Percentiles rank a stretch among this genome's conserved stretches.
Conservation (phyloP, 2,797 vertebrate species). For the Hypotaenidia philippensis region DNA sequence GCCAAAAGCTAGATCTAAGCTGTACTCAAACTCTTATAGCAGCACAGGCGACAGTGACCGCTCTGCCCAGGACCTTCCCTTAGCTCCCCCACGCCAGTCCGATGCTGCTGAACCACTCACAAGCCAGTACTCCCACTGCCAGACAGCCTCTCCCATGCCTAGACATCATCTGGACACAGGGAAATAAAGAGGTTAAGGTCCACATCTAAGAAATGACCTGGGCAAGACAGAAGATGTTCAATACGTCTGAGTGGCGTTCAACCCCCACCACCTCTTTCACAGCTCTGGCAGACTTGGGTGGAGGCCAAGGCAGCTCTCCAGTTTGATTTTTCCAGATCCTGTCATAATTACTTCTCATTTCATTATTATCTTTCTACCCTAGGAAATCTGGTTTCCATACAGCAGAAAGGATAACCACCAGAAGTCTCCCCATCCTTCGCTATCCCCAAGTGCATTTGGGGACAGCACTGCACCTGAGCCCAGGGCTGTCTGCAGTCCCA, state of each 20-base stretch:
- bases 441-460: not conserved
- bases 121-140: rapidly evolving
- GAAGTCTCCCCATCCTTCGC: not conserved
- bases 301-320: not conserved
- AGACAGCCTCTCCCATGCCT: not conserved
- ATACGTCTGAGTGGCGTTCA: not conserved
- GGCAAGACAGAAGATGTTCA: not conserved
- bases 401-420: not conserved
- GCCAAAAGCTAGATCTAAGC: not conserved
- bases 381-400: not conserved
- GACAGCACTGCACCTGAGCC: not conserved
- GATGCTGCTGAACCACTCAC: not conserved
- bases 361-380: not conserved
- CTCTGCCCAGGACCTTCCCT: not conserved
- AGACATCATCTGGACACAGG: not conserved
- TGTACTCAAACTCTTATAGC: not conserved
- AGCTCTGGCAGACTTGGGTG: not conserved
- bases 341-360: not conserved
- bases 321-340: not conserved
- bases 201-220: not conserved
- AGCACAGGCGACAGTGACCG: not conserved
- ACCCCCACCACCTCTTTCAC: not conserved
- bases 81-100: not conserved
- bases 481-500: not conserved
- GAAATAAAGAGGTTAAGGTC: not conserved